Base-by-base conservation (phyloP, 2,797 vertebrate genomes). In the Bradypodion pumilum region DNA sequence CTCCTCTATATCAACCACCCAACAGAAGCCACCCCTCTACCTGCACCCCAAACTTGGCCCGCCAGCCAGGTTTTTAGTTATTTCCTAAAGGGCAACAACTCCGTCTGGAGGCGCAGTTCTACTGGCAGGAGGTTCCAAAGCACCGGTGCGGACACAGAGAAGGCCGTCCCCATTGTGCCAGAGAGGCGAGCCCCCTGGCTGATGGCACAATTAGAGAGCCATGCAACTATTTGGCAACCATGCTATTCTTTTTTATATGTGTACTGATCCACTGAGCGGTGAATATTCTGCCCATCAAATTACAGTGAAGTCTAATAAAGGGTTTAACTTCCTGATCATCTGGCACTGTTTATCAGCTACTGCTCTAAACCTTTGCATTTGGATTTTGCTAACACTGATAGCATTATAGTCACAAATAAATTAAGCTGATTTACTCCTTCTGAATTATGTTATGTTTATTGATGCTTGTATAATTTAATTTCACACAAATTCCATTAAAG, bases 401-500 rank as follows among this genome's bases (percentile, higher is more conserved):
- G 95, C 94, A 96, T 96, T 96, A 96, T 91, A 94, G 94, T 93
- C 86, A 93, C 96, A 96, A 96, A 97, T 96, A 97, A 97, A 97
- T 97, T 97, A 96, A 96, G 96, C 95, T 95, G 96, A 96, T 96
- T 97, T 97, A 97, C 96, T 96, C 96, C 94, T 96, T 97, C 96
- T 97, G 97, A 97, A 97, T 96, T 96, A 97, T 96, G 96, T 97
- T 96, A 97, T 97, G 97, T 97, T 97, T 96, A 97, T 96, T 97
- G 97, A 97, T 96, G 97, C 97, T 96, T 95, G 94, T 95, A 96
- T 97, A 97, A 97, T 97, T 97, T 97, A 95, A 98, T 98, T 98
- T 97, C 96, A 97, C 96, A 97, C 97, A 97, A 97, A 98, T 97
- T 97, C 96, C 97, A 98, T 97, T 97, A 97, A 97, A 97, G 96